A percentile compares a stretch with the other conserved stretches of the same genome.
These are phyloP conservation scores for Cosmopolites sordidus DNA, from an alignment of 2,888 invertebrate species.

Conservation along the genomic window DNA sequence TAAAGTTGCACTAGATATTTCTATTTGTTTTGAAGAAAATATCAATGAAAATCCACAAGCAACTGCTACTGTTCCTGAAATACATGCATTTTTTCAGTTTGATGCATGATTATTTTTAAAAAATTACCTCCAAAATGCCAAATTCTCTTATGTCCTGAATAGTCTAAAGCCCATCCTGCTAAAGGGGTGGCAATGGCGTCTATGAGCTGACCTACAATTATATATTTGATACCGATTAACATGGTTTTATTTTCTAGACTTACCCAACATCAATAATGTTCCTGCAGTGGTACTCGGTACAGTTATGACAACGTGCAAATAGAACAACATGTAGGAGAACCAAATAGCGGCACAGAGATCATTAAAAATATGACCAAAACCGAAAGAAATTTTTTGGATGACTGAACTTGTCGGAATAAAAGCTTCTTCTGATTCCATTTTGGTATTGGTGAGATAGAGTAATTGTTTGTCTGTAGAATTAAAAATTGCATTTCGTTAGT, in stretches of 20 bases:
- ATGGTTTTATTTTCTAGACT: too few relatives aligned
- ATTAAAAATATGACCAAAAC: conserved; percentile 84
- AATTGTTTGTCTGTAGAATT: too few relatives aligned
- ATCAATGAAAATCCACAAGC: conserved; percentile 72
- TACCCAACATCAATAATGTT: conserved; percentile 67
- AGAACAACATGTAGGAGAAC: conserved; percentile 90
- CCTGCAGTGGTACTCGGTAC: conserved; percentile 57
- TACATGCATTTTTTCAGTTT: background rate
- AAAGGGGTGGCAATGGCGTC: conserved; percentile 83
- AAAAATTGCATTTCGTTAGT: too few relatives aligned
- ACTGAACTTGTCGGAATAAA: conserved; percentile 23
- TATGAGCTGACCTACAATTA: conserved; percentile 70
- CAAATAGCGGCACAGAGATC: conserved; percentile 93
- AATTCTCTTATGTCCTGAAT: conserved; percentile 69
- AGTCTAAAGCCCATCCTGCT: conserved; percentile 78
- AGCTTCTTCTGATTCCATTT: conserved; percentile 27
- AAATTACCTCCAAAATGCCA: conserved; percentile 90
- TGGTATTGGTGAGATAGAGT: too few relatives aligned
- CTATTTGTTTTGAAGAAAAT: conserved; percentile 64
- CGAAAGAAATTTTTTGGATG: conserved; percentile 60
- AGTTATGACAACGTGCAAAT: conserved; percentile 62
- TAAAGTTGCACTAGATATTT: conserved; percentile 50
- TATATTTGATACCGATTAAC: too few relatives aligned
- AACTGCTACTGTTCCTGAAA: conserved; percentile 62
- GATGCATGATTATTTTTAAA: background rate